Conservation (phyloP, 1,140 invertebrate genomes). For the Pararge aegeria region DNA sequence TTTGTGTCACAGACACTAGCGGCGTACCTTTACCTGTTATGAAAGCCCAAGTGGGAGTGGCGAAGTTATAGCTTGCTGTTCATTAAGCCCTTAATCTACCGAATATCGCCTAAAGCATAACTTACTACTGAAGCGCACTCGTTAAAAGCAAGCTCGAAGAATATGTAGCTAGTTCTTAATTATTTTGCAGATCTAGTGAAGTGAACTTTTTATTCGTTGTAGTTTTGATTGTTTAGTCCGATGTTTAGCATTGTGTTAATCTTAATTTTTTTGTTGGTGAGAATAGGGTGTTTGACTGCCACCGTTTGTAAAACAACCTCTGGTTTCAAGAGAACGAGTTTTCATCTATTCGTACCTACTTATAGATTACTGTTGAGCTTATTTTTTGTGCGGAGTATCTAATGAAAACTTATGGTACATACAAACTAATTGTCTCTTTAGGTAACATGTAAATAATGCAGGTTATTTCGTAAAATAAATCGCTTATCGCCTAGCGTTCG, state of each 20-base stretch:
- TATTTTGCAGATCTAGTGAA: slow-evolving; percentile 15
- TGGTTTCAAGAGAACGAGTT: not conserved
- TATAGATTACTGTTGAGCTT: not conserved
- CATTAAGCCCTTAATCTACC: slow-evolving; percentile 52
- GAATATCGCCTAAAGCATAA: slow-evolving; percentile 47
- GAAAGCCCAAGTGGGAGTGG: slow-evolving; percentile 21
- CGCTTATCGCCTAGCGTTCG: too few species aligned
- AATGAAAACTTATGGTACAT: not conserved
- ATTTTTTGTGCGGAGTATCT: not conserved
- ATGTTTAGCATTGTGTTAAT: slow-evolving; percentile 12
- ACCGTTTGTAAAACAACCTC: not conserved
- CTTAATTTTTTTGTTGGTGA: not conserved
- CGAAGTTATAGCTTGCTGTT: slow-evolving; percentile 33
- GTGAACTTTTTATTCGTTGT: not conserved
- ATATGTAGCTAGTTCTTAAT: slow-evolving; percentile 3
- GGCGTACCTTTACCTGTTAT: slow-evolving; percentile 46
- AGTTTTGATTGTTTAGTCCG: slow-evolving; percentile 6
- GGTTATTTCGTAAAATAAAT: too few species aligned
- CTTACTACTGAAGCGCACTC: slow-evolving; percentile 55
- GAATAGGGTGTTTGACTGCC: slow-evolving; percentile 3
- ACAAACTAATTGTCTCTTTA: too few species aligned
- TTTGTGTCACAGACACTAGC: slow-evolving; percentile 33
- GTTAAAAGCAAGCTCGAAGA: slow-evolving; percentile 48
- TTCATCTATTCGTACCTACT: not conserved
- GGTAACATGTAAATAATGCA: too few species aligned